Evolutionary conservation across 1,140 invertebrate species (phyloP), one percentile per base, ranked within the genome.

Genomic region (Heliothis subflexa): DNA sequence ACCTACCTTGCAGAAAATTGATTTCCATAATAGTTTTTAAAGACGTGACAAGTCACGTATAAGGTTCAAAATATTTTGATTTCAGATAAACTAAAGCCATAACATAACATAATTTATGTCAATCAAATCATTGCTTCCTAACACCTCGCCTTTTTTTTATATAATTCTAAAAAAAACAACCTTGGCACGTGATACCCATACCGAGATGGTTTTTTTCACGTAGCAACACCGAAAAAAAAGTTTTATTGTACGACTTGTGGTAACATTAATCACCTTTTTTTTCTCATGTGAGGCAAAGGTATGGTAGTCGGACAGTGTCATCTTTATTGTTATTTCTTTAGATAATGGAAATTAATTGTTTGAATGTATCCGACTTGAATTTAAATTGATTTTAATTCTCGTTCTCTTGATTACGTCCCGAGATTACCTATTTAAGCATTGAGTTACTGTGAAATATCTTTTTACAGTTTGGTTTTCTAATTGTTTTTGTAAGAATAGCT

Each of bases 291-390:
- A 82, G 54, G 70, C 74, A 18, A 57, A 57, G 47, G 64, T 52
- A 49, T 59, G 68, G 78, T 77, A 74, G 81, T 68, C 64, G 13
- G 62, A 54, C 57, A 57, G 66, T 81, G 72, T 82, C 76, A 57
- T 75, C 52, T 77, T 84, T 82, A 86, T 84, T 82, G 66, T 79
- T 79, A 64, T 75, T 55, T 72, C 80, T 71, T 61, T 59, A 80
- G 80, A 84, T 84, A 84, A 78, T 72, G 78, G 75, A 78, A 78
- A 85, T 83, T 83, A 85, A 85, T 81, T 79, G 75, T 71, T 21
- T 49, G 28, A 68, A 59, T 75, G 79, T 33, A 61, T 62, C 55
- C 70, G 76, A 59, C 16, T 49, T 54, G 84, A 85, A 85, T 83
- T 79, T 74, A 78, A 79, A 85, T 78, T 74, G 78, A 78, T 78